Evolutionary conservation across 1,140 invertebrate species (phyloP).

Genomic region (Cydia amplana): DNA sequence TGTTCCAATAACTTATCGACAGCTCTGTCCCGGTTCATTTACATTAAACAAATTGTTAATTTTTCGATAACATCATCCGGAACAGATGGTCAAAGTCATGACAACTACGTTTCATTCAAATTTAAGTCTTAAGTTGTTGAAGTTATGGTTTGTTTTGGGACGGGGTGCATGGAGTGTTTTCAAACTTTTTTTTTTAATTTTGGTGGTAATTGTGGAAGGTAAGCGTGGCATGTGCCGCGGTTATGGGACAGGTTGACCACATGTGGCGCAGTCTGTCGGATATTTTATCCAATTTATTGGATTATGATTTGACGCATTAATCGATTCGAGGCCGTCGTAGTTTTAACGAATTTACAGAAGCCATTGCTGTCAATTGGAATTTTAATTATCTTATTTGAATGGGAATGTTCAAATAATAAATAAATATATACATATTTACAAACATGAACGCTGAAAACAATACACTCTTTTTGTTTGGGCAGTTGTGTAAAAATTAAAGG

Average conservation of each 20-base stretch:
- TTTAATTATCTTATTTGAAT: not conserved
- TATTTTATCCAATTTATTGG: constrained; percentile 67
- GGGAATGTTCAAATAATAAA: not conserved
- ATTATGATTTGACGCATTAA: constrained; percentile 70
- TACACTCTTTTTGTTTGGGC: no score
- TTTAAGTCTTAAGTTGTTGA: constrained; percentile 36
- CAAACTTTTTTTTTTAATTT: constrained; percentile 60
- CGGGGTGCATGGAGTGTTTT: constrained; percentile 36
- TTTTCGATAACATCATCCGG: constrained; percentile 78
- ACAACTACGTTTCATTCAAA: constrained; percentile 34
- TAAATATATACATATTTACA: no score
- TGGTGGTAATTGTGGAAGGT: constrained; percentile 63
- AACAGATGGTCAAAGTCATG: constrained; percentile 67
- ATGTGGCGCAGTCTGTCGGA: constrained; percentile 73
- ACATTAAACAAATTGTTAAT: constrained; percentile 80
- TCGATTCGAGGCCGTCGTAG: constrained; percentile 40
- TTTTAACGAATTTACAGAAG: constrained; percentile 14
- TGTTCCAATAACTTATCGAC: constrained; percentile 73
- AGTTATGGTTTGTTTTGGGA: constrained; percentile 35
- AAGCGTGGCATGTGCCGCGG: constrained; percentile 75
- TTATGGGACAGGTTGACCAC: constrained; percentile 78
- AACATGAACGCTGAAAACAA: no score
- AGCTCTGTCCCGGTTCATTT: constrained; percentile 73
- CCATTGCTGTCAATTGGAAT: constrained; percentile 6
- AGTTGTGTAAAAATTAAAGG: not conserved